phyloP scores from a whole-genome alignment of 2,113 vertebrate genomes.

The Leptodactylus fuscus region DNA sequence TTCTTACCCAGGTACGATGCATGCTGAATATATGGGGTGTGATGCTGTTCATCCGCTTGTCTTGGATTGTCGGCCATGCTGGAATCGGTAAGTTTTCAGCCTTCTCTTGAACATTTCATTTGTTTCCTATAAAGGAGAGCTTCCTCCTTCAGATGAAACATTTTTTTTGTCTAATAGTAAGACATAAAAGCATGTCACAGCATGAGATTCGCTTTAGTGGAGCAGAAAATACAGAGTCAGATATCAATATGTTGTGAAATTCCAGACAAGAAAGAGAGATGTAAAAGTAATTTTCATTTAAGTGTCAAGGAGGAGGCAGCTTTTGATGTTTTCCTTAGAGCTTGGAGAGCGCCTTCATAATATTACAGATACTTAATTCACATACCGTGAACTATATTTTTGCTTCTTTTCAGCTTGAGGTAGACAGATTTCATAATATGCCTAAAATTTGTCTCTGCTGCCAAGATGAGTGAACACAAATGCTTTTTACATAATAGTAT shows the following conservation, averaged over 20 bases:
- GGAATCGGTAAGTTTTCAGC: slow-evolving; percentile 86
- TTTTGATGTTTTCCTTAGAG: slow-evolving; percentile 18
- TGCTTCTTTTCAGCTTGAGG: neutral
- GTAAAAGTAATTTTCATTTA: slow-evolving; percentile 15
- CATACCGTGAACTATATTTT: neutral
- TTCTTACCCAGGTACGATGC: slow-evolving; percentile 87
- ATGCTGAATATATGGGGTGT: slow-evolving; percentile 99
- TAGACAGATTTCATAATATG: neutral
- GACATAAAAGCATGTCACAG: neutral
- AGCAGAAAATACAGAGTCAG: neutral
- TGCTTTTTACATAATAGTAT: too few relatives aligned
- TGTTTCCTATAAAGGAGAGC: neutral
- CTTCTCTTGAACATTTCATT: slow-evolving; percentile 26
- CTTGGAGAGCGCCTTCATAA: neutral
- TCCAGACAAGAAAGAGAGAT: neutral
- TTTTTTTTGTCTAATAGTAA: neutral
- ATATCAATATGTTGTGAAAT: slow-evolving; percentile 21
- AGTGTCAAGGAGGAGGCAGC: slow-evolving; percentile 10
- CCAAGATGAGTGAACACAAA: neutral
- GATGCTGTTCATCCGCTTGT: slow-evolving; percentile 98
- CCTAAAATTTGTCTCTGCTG: neutral
- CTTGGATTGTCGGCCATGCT: slow-evolving; percentile 97
- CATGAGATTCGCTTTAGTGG: neutral
- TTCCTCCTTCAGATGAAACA: neutral
- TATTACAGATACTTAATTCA: neutral